Percentiles rank a stretch among this genome's conserved stretches.
These are phyloP conservation scores for Palythoa caribaeorum DNA, from an alignment of 92 coral and sea anemone genomes.

Conservation along the genomic window DNA sequence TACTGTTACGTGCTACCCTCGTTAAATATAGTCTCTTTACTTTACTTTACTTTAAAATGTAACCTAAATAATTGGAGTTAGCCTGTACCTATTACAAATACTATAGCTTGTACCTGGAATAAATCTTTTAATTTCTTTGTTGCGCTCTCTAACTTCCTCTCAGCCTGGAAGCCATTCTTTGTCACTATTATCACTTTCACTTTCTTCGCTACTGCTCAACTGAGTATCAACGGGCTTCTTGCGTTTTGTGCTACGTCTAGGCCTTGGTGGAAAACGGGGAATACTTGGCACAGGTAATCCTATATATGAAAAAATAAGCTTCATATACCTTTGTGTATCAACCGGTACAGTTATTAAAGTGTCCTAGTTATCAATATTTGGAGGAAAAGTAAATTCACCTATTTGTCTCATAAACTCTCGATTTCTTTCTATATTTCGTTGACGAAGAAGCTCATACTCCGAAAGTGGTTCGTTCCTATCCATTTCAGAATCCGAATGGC, in stretches of 20 bases:
- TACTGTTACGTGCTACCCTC: too few relatives aligned
- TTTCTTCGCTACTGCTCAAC: constrained; percentile 29
- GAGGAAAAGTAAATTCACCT: too few relatives aligned
- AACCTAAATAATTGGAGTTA: too few relatives aligned
- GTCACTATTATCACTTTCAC: too few relatives aligned
- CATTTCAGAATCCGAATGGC: too few relatives aligned
- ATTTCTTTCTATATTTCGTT: constrained; percentile 76
- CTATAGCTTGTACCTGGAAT: constrained; percentile 68
- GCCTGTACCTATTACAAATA: not conserved
- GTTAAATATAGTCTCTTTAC: too few relatives aligned
- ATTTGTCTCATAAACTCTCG: constrained; percentile 77
- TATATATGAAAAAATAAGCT: too few relatives aligned
- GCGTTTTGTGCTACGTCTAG: not conserved
- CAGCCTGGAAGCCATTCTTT: constrained; percentile 90
- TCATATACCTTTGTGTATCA: too few relatives aligned
- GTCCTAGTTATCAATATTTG: too few relatives aligned
- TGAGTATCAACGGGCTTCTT: not conserved
- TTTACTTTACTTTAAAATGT: too few relatives aligned
- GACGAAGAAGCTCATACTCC: constrained; percentile 76
- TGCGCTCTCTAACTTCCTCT: constrained; percentile 50
- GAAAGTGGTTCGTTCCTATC: constrained; percentile 46
- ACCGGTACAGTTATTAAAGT: too few relatives aligned
- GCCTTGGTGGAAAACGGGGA: constrained; percentile 12
- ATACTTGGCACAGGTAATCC: constrained; percentile 25
- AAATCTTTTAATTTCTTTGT: constrained; percentile 69